A percentile compares a stretch with the other conserved stretches of the same genome.
phyloP scores from a whole-genome alignment of 1,140 invertebrate species.

The Latrodectus geometricus region DNA sequence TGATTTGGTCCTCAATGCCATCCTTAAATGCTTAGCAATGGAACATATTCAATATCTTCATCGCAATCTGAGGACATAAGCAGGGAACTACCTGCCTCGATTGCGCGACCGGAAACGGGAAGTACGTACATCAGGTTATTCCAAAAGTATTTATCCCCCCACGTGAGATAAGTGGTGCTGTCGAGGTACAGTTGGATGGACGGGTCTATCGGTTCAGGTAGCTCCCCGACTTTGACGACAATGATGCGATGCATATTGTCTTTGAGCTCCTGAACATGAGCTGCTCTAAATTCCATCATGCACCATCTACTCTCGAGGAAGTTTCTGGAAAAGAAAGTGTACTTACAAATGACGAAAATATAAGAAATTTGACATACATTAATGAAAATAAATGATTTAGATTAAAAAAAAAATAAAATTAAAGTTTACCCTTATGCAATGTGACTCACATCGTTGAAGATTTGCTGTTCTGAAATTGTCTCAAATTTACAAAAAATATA shows the following conservation, averaged over 20 bases:
- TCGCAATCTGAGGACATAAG: neutral
- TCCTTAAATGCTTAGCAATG: neutral
- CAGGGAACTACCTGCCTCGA: neutral
- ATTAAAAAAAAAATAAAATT: neutral
- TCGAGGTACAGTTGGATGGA: constrained; percentile 91
- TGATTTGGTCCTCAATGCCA: neutral
- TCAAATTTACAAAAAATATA: neutral
- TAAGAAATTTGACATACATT: neutral
- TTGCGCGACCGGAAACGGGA: constrained; percentile 69
- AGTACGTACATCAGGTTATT: constrained; percentile 90
- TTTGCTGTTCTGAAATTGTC: neutral
- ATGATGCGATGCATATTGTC: constrained; percentile 65
- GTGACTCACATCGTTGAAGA: neutral
- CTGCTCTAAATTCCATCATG: constrained; percentile 66
- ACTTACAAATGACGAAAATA: neutral
- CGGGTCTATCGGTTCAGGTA: constrained; percentile 74
- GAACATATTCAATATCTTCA: neutral
- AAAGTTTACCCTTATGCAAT: neutral
- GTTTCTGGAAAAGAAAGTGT: constrained; percentile 61
- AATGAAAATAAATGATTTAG: neutral
- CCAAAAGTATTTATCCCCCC: constrained; percentile 94
- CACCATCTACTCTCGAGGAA: constrained; percentile 68
- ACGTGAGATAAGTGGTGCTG: constrained; percentile 90
- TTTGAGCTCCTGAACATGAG: constrained; percentile 66
- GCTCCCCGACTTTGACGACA: constrained; percentile 65